These are phyloP conservation scores for Atta texana DNA, from an alignment of 1,140 invertebrate genomes.

Conservation along the genomic window DNA sequence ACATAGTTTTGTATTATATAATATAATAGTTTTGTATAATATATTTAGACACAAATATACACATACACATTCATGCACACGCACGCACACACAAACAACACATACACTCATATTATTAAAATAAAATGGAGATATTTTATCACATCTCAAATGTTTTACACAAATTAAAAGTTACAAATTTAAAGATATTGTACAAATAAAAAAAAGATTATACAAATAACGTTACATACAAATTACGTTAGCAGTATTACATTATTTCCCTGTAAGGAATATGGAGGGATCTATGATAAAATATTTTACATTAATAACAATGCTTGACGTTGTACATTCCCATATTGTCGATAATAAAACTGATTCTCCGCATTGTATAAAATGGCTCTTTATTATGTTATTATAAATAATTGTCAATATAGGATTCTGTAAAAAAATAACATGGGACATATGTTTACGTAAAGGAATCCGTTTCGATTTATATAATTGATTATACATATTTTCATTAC, in stretches of 20 bases:
- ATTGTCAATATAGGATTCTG: background rate
- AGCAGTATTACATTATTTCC: background rate
- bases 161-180: slow-evolving; percentile 13
- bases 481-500: slow-evolving; percentile 20
- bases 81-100: too few species aligned
- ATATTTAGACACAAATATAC: background rate
- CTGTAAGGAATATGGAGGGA: background rate
- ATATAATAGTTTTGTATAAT: slow-evolving; percentile 17
- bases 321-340: slow-evolving; percentile 45
- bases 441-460: slow-evolving; percentile 5
- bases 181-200: background rate
- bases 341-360: slow-evolving; percentile 34
- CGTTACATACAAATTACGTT: slow-evolving; percentile 1
- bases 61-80: background rate
- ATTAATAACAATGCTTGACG: slow-evolving; percentile 23
- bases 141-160: background rate
- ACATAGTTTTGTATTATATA: too few species aligned
- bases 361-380: background rate
- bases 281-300: slow-evolving; percentile 44
- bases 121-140: slow-evolving; percentile 16
- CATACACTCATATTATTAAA: background rate
- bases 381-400: slow-evolving; percentile 1
- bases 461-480: background rate
- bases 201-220: too few species aligned
- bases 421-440: slow-evolving; percentile 27